Percentiles rank a stretch among this genome's conserved stretches.
Evolutionary conservation across 2,113 vertebrate genomes (phyloP).

Genomic region (Archilochus colubris): DNA sequence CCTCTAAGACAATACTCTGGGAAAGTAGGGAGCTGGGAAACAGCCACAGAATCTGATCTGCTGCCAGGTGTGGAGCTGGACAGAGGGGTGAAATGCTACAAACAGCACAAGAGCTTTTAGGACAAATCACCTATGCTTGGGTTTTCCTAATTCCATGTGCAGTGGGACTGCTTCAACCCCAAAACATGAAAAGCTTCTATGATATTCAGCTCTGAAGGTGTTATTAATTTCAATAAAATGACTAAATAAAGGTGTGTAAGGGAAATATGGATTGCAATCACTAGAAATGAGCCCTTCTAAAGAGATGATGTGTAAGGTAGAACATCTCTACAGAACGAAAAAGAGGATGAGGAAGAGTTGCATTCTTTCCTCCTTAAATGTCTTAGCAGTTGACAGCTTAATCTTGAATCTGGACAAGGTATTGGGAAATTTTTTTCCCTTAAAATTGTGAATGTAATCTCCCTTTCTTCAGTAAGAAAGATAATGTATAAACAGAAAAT

Average conservation of each 20-base stretch:
- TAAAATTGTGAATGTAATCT: neutral
- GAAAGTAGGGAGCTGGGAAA: neutral
- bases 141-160: neutral
- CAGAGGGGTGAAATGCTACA: neutral
- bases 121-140: fast-evolving
- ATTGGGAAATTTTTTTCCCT: neutral
- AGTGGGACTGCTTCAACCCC: neutral
- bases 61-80: neutral
- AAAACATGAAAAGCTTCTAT: neutral
- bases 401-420: neutral
- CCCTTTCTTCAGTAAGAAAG: neutral
- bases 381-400: neutral
- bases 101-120: neutral
- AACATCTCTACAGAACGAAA: neutral
- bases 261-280: neutral
- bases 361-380: neutral
- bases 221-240: neutral
- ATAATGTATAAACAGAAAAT: neutral
- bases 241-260: neutral
- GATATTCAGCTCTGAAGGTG: neutral
- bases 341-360: neutral
- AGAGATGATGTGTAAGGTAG: neutral
- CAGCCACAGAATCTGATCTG: too few relatives aligned
- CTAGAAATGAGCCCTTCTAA: neutral
- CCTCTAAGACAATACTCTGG: neutral